Percentiles rank a stretch among this genome's conserved stretches.
Evolutionary conservation across 53 echinoderm and acorn worm species (phyloP).

Genomic region (Echinometra lucunter): DNA sequence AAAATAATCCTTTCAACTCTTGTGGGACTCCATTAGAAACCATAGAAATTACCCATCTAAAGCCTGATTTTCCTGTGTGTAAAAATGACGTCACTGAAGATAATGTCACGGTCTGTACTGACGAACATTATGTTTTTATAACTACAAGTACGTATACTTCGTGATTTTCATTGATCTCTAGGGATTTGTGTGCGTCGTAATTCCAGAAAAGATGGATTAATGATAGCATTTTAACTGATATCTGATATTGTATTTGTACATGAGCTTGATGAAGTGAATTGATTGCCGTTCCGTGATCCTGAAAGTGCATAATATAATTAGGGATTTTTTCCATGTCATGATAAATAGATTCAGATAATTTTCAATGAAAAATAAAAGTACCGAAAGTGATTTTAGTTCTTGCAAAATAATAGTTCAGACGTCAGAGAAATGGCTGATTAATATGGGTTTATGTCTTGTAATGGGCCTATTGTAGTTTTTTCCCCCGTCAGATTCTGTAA

Average conservation of each 20-base stretch:
- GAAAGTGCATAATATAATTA: too few relatives aligned
- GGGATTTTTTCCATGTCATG: too few relatives aligned
- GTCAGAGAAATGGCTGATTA: too few relatives aligned
- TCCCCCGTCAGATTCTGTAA: too few relatives aligned
- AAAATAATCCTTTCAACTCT: neutral
- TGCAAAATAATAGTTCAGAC: too few relatives aligned
- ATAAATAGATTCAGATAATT: too few relatives aligned
- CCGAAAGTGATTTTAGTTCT: too few relatives aligned
- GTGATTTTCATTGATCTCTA: neutral
- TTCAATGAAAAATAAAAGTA: too few relatives aligned
- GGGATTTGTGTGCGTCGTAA: constrained; percentile 7
- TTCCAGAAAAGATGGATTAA: constrained; percentile 14
- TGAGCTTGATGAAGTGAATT: neutral
- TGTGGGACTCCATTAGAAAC: neutral
- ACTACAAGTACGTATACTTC: neutral
- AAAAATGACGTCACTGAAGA: neutral
- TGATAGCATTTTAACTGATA: neutral
- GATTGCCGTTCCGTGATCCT: neutral
- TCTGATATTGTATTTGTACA: neutral
- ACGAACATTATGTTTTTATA: neutral
- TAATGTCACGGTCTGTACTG: neutral
- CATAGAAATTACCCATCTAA: neutral
- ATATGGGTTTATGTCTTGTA: too few relatives aligned
- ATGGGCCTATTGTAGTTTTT: too few relatives aligned
- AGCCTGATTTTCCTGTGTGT: neutral